Conservation (phyloP, 2,113 vertebrate species). For the Maylandia zebra region DNA sequence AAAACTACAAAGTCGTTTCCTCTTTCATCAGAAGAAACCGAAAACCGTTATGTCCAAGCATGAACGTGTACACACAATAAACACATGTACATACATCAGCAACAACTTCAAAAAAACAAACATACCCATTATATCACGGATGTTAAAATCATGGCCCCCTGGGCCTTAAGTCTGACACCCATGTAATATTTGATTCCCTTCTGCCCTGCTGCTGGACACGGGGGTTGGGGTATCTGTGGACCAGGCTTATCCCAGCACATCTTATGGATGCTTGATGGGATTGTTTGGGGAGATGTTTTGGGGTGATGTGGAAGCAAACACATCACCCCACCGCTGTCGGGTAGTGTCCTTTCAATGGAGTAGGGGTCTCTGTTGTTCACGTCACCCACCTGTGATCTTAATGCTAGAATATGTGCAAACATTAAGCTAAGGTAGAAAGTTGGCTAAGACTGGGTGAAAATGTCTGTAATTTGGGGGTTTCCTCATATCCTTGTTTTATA, state of each 20-base stretch:
- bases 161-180: background rate
- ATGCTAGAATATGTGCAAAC: background rate
- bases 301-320: background rate
- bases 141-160: background rate
- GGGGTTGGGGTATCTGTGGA: background rate
- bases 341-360: background rate
- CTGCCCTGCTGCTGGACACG: background rate
- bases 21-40: background rate
- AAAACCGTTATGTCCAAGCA: background rate
- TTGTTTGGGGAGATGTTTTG: background rate
- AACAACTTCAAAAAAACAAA: background rate
- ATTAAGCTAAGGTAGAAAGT: background rate
- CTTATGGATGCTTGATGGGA: background rate
- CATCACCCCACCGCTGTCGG: background rate
- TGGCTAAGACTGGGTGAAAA: background rate
- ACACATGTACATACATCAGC: background rate
- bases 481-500: background rate
- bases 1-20: background rate
- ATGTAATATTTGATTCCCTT: background rate
- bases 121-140: background rate
- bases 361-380: background rate
- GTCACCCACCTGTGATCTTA: background rate
- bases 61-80: background rate
- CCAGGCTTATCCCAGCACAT: background rate
- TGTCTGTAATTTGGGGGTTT: background rate